Evolutionary conservation across 2,113 vertebrate genomes (phyloP), one percentile per base, ranked within the genome.

Genomic region (Barnardius zonarius): DNA sequence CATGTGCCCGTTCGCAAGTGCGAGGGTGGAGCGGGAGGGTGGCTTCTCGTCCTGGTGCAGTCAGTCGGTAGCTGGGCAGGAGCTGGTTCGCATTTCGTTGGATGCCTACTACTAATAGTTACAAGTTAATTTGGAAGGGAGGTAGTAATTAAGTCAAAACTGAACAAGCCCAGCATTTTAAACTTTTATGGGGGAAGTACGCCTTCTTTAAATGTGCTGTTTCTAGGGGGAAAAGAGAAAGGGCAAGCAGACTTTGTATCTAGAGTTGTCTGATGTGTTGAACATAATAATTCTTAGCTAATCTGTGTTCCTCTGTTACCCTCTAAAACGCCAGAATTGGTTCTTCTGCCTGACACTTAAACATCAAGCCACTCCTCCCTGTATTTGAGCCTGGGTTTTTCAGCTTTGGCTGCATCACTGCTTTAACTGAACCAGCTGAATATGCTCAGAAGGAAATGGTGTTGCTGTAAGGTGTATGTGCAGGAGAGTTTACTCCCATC

Each of bases 101-200:
- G 18, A 3, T 37, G 19, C 7, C 20, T n/a, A 5, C 39, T 63
- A 8, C 39, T 67, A 4, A 25, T 6, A 23, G 17, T n/a, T 52
- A 9, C 11, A 1, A 10, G 20, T 9, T 23, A 6, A 6, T 22
- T 48, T 13, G 39, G 48, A 35, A 85, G 25, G 16, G 20, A 22
- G 9, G 4, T 2, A 9, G 33, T 7, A 9, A 2, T 15, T 33
- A 9, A 24, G 19, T 17, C 24, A 2, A 18, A 76, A 68, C 10
- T 14, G 35, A 18, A 1, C 6, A 55, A 54, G 41, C 3, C 0
- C 9, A 35, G 28, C 1, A 2, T 44, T 76, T 70, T 48, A 39
- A 49, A 23, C 7, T 67, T 81, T 63, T n/a, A 0, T 13, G 23
- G 6, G 18, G 27, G 20, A 35, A 57, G 24, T 5, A 5, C 7